Base-by-base conservation (phyloP, 2,113 vertebrate genomes). In the Petromus typicus region DNA sequence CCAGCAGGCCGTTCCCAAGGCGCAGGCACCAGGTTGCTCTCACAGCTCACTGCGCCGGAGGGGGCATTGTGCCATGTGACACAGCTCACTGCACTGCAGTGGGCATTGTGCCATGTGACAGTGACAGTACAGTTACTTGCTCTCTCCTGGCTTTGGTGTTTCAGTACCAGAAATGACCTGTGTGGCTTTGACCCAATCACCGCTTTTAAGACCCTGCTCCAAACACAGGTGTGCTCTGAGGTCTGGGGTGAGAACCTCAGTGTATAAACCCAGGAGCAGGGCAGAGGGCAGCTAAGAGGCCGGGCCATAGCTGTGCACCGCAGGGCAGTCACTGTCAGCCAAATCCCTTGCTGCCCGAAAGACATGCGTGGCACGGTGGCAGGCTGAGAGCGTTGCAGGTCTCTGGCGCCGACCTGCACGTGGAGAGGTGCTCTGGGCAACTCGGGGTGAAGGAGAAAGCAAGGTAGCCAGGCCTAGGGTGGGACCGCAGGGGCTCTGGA, bases 381-480 rank as follows among this genome's bases (percentile, higher is more conserved):
- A 18, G 90, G 0, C 43, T 0, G 1, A 3, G 37, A 8, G 45
- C 10, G 0, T 2, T 0, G 3, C 5, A n/a, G 76, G 12, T 20
- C 64, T 13, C 56, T 2, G 3, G 3, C 1, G 1, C 54, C 0
- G 12, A 56, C 30, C 1, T 51, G 4, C 2, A 27, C 37, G 4
- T n/a, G 25, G 45, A 45, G 25, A 7, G 17, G 0, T 4, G 45
- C n/a, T 2, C 12, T 64, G 0, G 40, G 43, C 3, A 1, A 6
- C 59, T 66, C 16, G 63, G 43, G 25, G 1, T 1, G 14, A 43
- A 12, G 56, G 27, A 34, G 20, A 16, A 14, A 27, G 18, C 5
- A 3, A 1, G 51, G 0, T 0, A 0, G 0, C 17, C 17, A 0
- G 3, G 89, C 67, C 32, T 22, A 0, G 27, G 1, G 10, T 12